Evolutionary conservation across 2,888 invertebrate genomes (phyloP).

Genomic region (Cosmia trapezina): DNA sequence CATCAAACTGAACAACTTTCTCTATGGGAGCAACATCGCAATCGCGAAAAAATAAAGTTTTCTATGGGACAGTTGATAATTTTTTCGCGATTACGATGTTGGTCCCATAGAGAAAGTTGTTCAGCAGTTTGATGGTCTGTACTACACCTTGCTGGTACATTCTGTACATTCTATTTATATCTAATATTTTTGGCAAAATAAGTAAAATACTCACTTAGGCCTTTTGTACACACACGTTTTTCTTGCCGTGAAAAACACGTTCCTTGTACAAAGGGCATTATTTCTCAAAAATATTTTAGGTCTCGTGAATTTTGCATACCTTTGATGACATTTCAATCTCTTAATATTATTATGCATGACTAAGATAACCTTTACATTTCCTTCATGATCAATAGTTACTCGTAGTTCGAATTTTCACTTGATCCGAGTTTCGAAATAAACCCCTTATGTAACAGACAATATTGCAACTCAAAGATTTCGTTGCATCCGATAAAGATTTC

Average conservation of each 20-base stretch:
- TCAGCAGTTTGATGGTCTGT: too few relatives aligned
- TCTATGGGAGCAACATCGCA: too few relatives aligned
- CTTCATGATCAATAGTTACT: neutral
- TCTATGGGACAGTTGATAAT: too few relatives aligned
- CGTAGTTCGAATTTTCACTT: neutral
- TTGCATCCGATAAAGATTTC: conserved; percentile 13
- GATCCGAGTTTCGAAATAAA: neutral
- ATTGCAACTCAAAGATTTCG: neutral
- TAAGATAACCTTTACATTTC: neutral
- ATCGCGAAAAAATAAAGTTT: too few relatives aligned
- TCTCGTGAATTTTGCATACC: neutral
- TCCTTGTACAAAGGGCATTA: too few relatives aligned
- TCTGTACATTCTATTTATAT: neutral
- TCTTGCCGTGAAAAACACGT: too few relatives aligned
- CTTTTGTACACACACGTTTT: too few relatives aligned
- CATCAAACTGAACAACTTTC: too few relatives aligned
- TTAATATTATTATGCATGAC: neutral
- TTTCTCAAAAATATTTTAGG: neutral
- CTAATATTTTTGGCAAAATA: neutral
- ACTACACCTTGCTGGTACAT: too few relatives aligned
- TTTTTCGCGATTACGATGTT: too few relatives aligned
- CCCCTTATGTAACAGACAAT: neutral
- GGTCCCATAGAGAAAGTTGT: too few relatives aligned
- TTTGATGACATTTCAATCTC: neutral
- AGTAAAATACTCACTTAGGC: neutral